phyloP scores from a whole-genome alignment of 30 jellyfish, hydroid and myxozoan species.

The Phacellophora camtschatica region DNA sequence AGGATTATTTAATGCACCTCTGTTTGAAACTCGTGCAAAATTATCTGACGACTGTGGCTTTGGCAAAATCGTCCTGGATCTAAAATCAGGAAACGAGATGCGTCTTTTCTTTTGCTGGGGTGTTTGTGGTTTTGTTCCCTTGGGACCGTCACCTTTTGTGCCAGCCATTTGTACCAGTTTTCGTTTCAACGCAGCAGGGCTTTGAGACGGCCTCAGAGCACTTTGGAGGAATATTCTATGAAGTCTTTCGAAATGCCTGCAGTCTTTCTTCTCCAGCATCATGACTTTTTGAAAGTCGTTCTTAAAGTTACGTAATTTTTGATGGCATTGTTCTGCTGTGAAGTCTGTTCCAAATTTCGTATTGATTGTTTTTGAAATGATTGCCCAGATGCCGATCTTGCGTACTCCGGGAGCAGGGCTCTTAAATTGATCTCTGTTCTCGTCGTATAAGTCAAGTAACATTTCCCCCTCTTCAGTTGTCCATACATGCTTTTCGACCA shows the following conservation, averaged over 20 bases:
- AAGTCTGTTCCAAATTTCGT: constrained; percentile 59
- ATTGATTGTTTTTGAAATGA: constrained; percentile 60
- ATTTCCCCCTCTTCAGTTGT: constrained; percentile 77
- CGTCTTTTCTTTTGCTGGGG: constrained; percentile 18
- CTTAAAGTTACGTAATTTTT: constrained; percentile 75
- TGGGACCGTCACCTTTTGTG: constrained; percentile 18
- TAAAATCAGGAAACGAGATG: constrained; percentile 7
- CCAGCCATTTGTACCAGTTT: constrained; percentile 64
- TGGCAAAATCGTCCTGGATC: constrained; percentile 14
- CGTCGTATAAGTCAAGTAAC: constrained; percentile 78
- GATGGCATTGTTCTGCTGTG: constrained; percentile 83
- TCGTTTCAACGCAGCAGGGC: constrained; percentile 68
- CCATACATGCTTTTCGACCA: constrained; percentile 84
- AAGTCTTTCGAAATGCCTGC: constrained; percentile 57
- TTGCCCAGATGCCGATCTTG: constrained; percentile 85
- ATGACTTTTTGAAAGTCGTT: constrained; percentile 87
- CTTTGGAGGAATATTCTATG: constrained; percentile 51
- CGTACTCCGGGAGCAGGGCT: constrained; percentile 88
- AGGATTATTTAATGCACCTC: background rate
- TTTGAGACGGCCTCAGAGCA: constrained; percentile 48
- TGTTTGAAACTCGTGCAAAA: background rate
- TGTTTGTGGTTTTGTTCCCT: background rate
- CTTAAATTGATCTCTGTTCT: constrained; percentile 51
- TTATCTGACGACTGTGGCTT: background rate
- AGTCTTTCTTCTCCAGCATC: constrained; percentile 65